Conservation (phyloP, 2,797 vertebrate species). For the Aphelocoma californica region DNA sequence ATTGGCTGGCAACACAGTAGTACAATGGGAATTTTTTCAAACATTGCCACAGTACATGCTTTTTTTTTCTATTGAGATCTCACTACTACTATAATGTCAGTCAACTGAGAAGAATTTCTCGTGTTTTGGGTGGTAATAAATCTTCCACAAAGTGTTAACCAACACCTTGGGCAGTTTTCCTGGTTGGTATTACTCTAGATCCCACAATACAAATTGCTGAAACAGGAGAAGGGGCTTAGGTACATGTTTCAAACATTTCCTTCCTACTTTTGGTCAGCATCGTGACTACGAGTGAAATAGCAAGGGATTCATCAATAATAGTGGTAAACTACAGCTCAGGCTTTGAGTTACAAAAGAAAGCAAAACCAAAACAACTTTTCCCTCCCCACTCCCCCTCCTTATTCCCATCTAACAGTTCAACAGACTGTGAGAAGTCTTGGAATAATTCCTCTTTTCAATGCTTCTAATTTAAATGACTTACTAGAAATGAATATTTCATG, state of each 20-base stretch:
- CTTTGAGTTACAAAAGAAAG: neutral
- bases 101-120: neutral
- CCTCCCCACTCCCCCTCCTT: neutral
- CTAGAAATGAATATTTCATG: conserved; percentile 32
- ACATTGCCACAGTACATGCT: neutral
- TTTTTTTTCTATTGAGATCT: neutral
- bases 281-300: neutral
- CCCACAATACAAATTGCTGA: neutral
- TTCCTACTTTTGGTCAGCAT: neutral
- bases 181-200: neutral
- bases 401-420: neutral
- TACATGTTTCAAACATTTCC: conserved; percentile 5
- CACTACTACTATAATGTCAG: neutral
- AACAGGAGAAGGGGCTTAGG: neutral
- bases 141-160: neutral
- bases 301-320: neutral
- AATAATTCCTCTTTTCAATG: conserved; percentile 11
- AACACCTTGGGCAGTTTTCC: neutral
- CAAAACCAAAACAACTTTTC: neutral
- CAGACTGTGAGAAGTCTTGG: neutral
- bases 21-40: neutral
- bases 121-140: neutral
- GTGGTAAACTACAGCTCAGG: neutral
- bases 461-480: conserved; percentile 22
- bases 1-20: neutral